Percentiles rank a stretch among this genome's conserved stretches.
These are phyloP conservation scores for Phacellophora camtschatica DNA, from an alignment of 30 jellyfish, hydroid and myxozoan genomes.

Conservation along the genomic window DNA sequence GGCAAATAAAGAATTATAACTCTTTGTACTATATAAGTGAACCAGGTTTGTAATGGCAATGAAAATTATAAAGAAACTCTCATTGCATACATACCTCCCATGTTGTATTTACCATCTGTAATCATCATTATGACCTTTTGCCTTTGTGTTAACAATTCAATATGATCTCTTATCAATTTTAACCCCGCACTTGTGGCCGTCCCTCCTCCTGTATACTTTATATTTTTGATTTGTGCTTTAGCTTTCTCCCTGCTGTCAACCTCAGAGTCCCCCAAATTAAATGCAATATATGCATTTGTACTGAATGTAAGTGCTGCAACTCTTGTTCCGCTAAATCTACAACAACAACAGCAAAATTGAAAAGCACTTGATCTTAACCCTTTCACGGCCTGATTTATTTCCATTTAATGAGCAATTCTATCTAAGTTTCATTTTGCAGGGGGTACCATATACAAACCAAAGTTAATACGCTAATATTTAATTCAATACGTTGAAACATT, in stretches of 20 bases:
- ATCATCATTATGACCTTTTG: slow-evolving; percentile 36
- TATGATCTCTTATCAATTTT: not conserved
- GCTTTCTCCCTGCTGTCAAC: slow-evolving; percentile 55
- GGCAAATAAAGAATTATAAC: no score
- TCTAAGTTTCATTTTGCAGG: no score
- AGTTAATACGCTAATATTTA: no score
- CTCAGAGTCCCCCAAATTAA: slow-evolving; percentile 45
- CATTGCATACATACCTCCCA: slow-evolving; percentile 65
- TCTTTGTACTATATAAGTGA: no score
- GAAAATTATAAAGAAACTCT: no score
- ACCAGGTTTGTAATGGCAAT: no score
- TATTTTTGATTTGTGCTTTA: not conserved
- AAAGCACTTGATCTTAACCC: not conserved
- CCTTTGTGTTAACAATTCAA: not conserved
- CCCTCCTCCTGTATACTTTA: slow-evolving; percentile 73
- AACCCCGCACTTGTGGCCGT: slow-evolving; percentile 57
- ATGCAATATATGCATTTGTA: slow-evolving; percentile 59
- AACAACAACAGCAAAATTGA: not conserved
- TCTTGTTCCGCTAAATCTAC: slow-evolving; percentile 69
- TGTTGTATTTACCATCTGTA: slow-evolving; percentile 79
- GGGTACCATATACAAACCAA: no score
- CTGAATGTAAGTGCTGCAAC: slow-evolving; percentile 76
- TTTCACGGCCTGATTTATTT: no score
- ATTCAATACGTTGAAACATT: no score
- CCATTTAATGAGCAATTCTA: no score